Conservation (phyloP, 2,797 vertebrate genomes). For the Sorex maritimensis region DNA sequence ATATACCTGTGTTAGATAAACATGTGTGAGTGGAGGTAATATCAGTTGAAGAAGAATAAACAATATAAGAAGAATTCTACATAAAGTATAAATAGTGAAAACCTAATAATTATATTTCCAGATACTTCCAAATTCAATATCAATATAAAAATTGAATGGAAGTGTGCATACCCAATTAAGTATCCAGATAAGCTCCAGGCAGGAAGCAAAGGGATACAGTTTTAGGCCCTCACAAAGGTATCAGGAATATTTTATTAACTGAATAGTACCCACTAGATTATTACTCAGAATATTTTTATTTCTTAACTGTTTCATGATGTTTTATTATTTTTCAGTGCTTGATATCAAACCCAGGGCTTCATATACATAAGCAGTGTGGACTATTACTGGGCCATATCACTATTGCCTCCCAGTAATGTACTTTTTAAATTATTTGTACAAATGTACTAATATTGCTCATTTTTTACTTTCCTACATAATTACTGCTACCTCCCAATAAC, state of each 20-base stretch:
- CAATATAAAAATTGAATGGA: background rate
- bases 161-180: conserved; percentile 6
- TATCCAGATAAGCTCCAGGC: background rate
- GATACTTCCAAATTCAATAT: conserved; percentile 32
- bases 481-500: background rate
- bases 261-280: background rate
- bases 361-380: too few relatives aligned
- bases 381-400: too few relatives aligned
- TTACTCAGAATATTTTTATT: conserved; percentile 44
- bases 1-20: conserved; percentile 1
- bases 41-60: background rate
- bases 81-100: conserved; percentile 54
- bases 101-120: conserved; percentile 17
- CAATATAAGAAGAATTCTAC: background rate
- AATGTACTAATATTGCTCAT: too few relatives aligned
- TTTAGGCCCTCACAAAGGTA: background rate
- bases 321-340: background rate
- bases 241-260: background rate
- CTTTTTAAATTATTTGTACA: too few relatives aligned
- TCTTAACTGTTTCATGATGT: conserved; percentile 6
- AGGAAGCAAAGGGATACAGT: background rate
- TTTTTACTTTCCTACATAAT: too few relatives aligned
- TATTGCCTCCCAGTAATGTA: too few relatives aligned
- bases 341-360: too few relatives aligned
- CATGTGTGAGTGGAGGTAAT: background rate